Conservation (phyloP, 2,113 vertebrate species). For the Cyanoramphus novaezelandiae region DNA sequence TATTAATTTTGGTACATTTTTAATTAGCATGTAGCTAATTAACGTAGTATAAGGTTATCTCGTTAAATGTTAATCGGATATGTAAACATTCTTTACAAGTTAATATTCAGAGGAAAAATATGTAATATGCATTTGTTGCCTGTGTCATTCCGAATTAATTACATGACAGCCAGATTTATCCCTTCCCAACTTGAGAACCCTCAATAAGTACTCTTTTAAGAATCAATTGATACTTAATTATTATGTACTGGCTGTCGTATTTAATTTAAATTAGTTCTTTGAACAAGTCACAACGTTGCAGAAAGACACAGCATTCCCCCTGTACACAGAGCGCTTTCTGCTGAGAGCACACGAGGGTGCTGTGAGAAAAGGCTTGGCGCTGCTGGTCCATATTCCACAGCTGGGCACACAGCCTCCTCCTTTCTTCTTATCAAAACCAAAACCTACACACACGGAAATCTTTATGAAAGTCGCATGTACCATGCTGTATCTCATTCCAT, state of each 20-base stretch:
- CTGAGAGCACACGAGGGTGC: slow-evolving; percentile 61
- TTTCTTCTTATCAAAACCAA: background rate
- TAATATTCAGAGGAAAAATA: slow-evolving; percentile 64
- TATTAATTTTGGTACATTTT: slow-evolving; percentile 61
- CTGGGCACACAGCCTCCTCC: background rate
- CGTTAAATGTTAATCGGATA: slow-evolving; percentile 72
- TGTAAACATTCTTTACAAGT: slow-evolving; percentile 71
- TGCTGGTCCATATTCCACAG: background rate
- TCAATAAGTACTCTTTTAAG: slow-evolving; percentile 72
- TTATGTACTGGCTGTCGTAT: slow-evolving; percentile 64
- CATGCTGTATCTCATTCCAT: background rate
- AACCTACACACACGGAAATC: background rate
- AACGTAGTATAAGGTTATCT: slow-evolving; percentile 65
- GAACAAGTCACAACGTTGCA: background rate
- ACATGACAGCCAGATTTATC: slow-evolving; percentile 65
- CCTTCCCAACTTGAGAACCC: slow-evolving; percentile 64
- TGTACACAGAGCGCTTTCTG: background rate
- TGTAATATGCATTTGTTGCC: slow-evolving; percentile 50
- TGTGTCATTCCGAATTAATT: slow-evolving; percentile 71
- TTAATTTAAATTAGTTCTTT: slow-evolving; percentile 71
- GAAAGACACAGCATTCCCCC: background rate
- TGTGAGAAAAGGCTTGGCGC: slow-evolving; percentile 53
- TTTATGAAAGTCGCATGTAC: background rate
- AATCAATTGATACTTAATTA: slow-evolving; percentile 77
- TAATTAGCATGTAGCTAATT: slow-evolving; percentile 69